These are phyloP conservation scores for Dugesia japonica DNA, from an alignment of 2,888 invertebrate species.

Conservation along the genomic window DNA sequence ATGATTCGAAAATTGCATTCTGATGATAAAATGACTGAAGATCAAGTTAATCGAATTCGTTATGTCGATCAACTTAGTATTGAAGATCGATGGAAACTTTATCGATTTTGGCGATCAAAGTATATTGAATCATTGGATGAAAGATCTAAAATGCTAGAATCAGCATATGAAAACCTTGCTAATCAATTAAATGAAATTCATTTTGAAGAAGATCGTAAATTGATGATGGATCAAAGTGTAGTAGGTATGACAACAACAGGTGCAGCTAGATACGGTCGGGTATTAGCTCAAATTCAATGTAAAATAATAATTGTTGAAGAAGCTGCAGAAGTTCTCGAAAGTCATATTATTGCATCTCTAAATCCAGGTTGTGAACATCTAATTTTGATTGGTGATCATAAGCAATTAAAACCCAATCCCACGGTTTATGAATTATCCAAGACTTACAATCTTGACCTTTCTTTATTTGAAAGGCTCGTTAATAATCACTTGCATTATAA, in stretches of 20 bases:
- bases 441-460: conserved; percentile 28
- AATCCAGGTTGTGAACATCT: conserved; percentile 62
- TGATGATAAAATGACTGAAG: conserved; percentile 38
- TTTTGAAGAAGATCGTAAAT: conserved; percentile 36
- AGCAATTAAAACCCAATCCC: conserved; percentile 29
- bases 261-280: conserved; percentile 40
- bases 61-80: conserved; percentile 39
- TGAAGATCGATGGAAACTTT: conserved; percentile 49
- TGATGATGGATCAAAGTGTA: conserved; percentile 38
- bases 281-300: conserved; percentile 42
- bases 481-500: conserved; percentile 26
- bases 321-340: conserved; percentile 70
- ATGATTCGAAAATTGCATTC: conserved; percentile 12
- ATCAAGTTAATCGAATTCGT: conserved; percentile 37
- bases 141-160: not conserved
- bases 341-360: conserved; percentile 64
- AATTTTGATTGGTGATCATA: conserved; percentile 40
- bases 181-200: not conserved
- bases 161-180: conserved; percentile 34
- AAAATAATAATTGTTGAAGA: conserved; percentile 59
- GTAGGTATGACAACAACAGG: conserved; percentile 45
- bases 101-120: conserved; percentile 43
- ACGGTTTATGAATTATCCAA: conserved; percentile 32
- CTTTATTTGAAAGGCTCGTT: conserved; percentile 30
- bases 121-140: conserved; percentile 30